Conservation (phyloP, 2,888 invertebrate genomes). For the Colletes collaris region DNA sequence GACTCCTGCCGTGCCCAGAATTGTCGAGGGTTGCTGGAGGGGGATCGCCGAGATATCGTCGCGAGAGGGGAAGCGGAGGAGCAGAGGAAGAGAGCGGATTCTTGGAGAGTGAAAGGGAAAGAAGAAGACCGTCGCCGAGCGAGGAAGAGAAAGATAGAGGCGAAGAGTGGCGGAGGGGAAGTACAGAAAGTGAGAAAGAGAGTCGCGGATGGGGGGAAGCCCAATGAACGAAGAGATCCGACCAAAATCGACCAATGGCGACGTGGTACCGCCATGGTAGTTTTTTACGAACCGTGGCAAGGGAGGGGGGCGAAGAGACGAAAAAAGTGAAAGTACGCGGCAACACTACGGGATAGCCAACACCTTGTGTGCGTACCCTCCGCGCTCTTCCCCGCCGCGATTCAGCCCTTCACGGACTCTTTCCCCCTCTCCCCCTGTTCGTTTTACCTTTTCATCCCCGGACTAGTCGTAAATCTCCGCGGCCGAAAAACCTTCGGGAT, state of each 20-base stretch:
- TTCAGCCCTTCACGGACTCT: slow-evolving; percentile 35
- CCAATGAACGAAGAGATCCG: slow-evolving; percentile 70
- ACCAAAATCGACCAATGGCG: slow-evolving; percentile 67
- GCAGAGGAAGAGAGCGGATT: slow-evolving; percentile 54
- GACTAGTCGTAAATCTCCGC: slow-evolving; percentile 24
- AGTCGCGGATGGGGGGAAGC: slow-evolving; percentile 36
- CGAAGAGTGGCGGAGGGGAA: slow-evolving; percentile 28
- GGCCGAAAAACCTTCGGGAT: slow-evolving; percentile 4
- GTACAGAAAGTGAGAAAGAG: slow-evolving; percentile 29
- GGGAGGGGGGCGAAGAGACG: slow-evolving; percentile 68
- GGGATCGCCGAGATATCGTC: slow-evolving; percentile 58
- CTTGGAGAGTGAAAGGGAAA: slow-evolving; percentile 44
- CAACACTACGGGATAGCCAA: slow-evolving; percentile 66
- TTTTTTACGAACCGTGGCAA: slow-evolving; percentile 60
- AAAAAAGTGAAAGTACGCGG: slow-evolving; percentile 81
- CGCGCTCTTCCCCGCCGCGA: slow-evolving; percentile 51
- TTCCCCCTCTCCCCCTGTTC: not conserved
- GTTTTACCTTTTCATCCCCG: not conserved
- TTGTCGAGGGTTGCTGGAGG: slow-evolving; percentile 65
- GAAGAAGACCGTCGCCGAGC: slow-evolving; percentile 38
- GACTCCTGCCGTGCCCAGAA: slow-evolving; percentile 76
- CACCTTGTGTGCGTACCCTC: slow-evolving; percentile 46
- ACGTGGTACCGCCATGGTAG: slow-evolving; percentile 63
- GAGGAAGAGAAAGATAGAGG: slow-evolving; percentile 37
- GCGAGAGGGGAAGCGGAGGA: slow-evolving; percentile 15